phyloP scores from a whole-genome alignment of 2,113 vertebrate genomes.

The Dipodomys stephensi region DNA sequence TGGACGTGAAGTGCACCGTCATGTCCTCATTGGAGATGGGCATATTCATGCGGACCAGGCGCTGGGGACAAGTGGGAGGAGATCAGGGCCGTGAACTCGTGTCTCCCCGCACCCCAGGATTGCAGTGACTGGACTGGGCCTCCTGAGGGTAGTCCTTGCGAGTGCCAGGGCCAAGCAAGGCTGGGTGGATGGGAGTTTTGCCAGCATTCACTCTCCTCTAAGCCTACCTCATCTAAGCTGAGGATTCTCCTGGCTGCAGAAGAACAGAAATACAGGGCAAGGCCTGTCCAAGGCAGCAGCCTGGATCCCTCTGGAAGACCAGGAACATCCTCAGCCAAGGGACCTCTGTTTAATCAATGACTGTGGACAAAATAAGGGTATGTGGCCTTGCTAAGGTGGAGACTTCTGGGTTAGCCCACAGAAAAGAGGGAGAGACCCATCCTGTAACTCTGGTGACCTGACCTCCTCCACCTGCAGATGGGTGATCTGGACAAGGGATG shows the following conservation, averaged over 20 bases:
- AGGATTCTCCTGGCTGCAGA: slow-evolving; percentile 20
- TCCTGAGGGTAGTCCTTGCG: neutral
- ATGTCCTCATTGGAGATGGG: slow-evolving; percentile 93
- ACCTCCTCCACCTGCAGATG: neutral
- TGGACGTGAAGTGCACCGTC: slow-evolving; percentile 96
- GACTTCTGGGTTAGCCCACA: neutral
- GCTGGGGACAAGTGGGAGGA: slow-evolving; percentile 84
- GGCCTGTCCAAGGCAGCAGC: neutral
- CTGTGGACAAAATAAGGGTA: neutral
- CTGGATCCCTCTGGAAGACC: neutral
- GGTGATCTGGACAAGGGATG: neutral
- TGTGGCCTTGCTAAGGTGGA: neutral
- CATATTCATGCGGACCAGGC: slow-evolving; percentile 98
- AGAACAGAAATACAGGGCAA: neutral
- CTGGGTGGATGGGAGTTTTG: neutral
- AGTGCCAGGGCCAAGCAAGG: neutral
- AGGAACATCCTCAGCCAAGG: neutral
- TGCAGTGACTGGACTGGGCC: neutral
- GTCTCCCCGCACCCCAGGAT: neutral
- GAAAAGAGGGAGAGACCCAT: neutral
- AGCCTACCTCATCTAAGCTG: neutral
- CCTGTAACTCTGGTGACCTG: neutral
- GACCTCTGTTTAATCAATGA: neutral
- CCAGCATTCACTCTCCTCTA: slow-evolving; percentile 76
- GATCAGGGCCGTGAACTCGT: neutral